Conservation (phyloP, 2,888 invertebrate genomes). For the Eugnorisma glareosa region DNA sequence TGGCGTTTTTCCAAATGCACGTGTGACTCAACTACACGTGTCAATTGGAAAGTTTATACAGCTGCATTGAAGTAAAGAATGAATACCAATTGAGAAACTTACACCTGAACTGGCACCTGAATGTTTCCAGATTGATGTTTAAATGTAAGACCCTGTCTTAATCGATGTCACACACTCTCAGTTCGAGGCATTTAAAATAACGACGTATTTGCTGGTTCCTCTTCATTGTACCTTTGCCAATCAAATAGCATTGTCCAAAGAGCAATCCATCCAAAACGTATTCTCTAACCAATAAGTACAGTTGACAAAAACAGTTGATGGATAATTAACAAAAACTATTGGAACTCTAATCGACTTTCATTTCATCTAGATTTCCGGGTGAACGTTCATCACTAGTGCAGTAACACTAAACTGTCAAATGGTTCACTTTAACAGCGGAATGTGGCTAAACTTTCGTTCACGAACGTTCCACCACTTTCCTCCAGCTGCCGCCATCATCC, state of each 20-base stretch:
- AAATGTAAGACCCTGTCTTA: background rate
- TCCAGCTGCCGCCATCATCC: conserved; percentile 60
- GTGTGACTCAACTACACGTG: conserved; percentile 26
- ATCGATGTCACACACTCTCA: background rate
- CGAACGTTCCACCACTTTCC: conserved; percentile 49
- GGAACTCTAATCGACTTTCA: conserved; percentile 22
- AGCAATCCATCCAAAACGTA: too few relatives aligned
- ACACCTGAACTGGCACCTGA: background rate
- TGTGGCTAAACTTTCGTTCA: conserved; percentile 55
- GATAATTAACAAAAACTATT: conserved; percentile 12
- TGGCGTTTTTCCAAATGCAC: conserved; percentile 40
- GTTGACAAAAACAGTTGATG: conserved; percentile 12
- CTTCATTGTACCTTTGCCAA: background rate
- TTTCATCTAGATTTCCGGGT: conserved; percentile 38
- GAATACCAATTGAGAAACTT: conserved; percentile 3
- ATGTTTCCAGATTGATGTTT: background rate
- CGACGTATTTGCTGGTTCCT: background rate
- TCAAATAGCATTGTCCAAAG: too few relatives aligned
- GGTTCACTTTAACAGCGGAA: conserved; percentile 25
- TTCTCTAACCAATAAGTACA: background rate
- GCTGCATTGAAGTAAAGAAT: background rate
- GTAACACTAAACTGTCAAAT: conserved; percentile 19
- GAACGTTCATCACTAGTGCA: conserved; percentile 29
- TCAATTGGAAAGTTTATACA: conserved; percentile 15
- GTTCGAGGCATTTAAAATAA: background rate